Percentiles rank a stretch among this genome's conserved stretches.
Evolutionary conservation across 2,888 invertebrate species (phyloP).

Genomic region (Punctoribates punctum): DNA sequence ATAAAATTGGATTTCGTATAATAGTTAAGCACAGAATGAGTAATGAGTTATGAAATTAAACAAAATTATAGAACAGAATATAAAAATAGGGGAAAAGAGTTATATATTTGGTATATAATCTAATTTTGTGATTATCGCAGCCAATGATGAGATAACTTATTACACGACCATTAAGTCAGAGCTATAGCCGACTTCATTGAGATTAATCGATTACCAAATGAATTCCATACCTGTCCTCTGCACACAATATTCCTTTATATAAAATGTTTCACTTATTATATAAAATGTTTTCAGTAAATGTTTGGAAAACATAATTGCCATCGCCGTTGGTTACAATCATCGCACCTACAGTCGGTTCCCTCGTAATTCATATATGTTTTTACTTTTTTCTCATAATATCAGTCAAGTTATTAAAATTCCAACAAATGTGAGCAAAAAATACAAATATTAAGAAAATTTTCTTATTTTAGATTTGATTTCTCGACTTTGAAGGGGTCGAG

Average conservation of each 20-base stretch:
- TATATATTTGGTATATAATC: slow-evolving; percentile 7
- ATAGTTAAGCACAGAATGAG: slow-evolving; percentile 13
- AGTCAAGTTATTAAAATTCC: background rate
- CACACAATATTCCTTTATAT: background rate
- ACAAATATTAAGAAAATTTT: background rate
- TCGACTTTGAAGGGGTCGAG: background rate
- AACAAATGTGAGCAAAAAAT: background rate
- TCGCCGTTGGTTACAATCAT: slow-evolving; percentile 34
- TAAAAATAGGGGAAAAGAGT: slow-evolving; percentile 12
- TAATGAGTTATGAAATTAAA: slow-evolving; percentile 37
- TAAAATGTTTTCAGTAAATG: background rate
- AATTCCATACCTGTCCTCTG: no score
- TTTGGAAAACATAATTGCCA: slow-evolving; percentile 9
- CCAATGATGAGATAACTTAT: slow-evolving; percentile 28
- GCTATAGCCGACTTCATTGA: slow-evolving; percentile 5
- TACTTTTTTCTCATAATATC: background rate
- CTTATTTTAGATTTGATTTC: background rate
- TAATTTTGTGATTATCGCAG: slow-evolving; percentile 26
- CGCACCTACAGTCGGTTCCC: background rate
- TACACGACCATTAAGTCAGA: slow-evolving; percentile 1
- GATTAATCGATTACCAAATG: slow-evolving; percentile 19
- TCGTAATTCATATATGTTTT: background rate
- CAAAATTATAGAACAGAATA: slow-evolving; percentile 23
- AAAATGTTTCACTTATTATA: background rate
- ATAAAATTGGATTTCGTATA: slow-evolving; percentile 19